phyloP scores from a whole-genome alignment of 2,888 invertebrate genomes.

The Biston betularia region DNA sequence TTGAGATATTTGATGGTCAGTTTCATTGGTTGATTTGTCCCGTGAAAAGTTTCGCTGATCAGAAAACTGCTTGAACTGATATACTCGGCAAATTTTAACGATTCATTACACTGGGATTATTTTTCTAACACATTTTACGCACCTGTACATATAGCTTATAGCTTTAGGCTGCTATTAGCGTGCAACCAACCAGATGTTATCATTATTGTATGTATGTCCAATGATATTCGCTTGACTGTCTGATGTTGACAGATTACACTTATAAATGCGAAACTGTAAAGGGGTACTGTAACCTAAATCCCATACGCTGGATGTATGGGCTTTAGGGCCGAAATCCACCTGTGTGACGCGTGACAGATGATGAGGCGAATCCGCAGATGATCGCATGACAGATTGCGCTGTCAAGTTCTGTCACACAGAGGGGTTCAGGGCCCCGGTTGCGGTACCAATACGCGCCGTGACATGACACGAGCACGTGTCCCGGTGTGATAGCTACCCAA shows the following conservation, averaged over 20 bases:
- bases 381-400: too few relatives aligned
- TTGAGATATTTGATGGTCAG: too few relatives aligned
- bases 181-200: neutral
- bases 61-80: constrained; percentile 12
- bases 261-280: neutral
- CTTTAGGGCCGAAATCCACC: neutral
- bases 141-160: constrained; percentile 60
- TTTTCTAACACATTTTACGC: constrained; percentile 52
- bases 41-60: neutral
- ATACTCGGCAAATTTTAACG: constrained; percentile 28
- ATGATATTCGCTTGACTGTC: neutral
- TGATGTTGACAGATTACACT: neutral
- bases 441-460: too few relatives aligned
- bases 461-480: too few relatives aligned
- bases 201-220: neutral
- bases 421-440: neutral
- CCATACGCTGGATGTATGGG: too few relatives aligned
- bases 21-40: neutral
- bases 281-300: too few relatives aligned
- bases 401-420: too few relatives aligned
- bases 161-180: constrained; percentile 23
- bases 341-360: too few relatives aligned
- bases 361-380: too few relatives aligned
- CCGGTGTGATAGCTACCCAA: neutral
- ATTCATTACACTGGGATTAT: constrained; percentile 45